These are phyloP conservation scores for Dunckerocampus dactyliophorus DNA, from an alignment of 2,113 vertebrate species.

Conservation along the genomic window DNA sequence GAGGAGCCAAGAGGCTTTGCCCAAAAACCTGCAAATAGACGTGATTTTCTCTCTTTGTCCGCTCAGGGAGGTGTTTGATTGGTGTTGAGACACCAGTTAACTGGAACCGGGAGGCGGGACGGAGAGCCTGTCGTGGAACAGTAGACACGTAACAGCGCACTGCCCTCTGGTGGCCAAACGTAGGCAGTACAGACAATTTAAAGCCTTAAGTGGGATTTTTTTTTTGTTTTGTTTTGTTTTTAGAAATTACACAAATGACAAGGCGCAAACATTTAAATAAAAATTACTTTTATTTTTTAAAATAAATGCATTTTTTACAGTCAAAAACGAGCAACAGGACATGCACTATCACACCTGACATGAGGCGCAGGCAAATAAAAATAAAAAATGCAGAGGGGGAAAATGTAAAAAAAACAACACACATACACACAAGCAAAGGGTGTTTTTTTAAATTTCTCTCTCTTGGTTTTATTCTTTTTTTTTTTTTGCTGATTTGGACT, in stretches of 20 bases:
- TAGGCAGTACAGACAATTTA: background rate
- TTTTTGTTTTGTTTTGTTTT: background rate
- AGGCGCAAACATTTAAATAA: constrained; percentile 65
- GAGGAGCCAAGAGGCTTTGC: too few species aligned
- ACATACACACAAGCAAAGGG: too few species aligned
- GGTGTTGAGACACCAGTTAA: background rate
- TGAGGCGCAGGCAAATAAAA: constrained; percentile 58
- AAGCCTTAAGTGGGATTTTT: background rate
- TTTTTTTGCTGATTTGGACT: constrained; percentile 52
- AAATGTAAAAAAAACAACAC: background rate
- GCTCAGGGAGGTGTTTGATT: background rate
- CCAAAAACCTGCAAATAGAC: too few species aligned
- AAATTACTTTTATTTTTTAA: constrained; percentile 78
- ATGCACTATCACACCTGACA: constrained; percentile 67
- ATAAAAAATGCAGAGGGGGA: constrained; percentile 18
- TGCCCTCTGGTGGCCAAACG: constrained; percentile 47
- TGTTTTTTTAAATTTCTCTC: too few species aligned
- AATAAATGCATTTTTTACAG: constrained; percentile 82
- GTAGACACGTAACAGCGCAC: constrained; percentile 1
- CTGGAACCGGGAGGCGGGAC: too few species aligned
- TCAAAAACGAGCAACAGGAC: constrained; percentile 66
- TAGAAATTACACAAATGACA: background rate
- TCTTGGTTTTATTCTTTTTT: constrained; percentile 50
- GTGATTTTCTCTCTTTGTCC: too few species aligned
- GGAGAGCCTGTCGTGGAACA: background rate